These are phyloP conservation scores for Delia radicum DNA, from an alignment of 1,140 invertebrate species.

Conservation along the genomic window DNA sequence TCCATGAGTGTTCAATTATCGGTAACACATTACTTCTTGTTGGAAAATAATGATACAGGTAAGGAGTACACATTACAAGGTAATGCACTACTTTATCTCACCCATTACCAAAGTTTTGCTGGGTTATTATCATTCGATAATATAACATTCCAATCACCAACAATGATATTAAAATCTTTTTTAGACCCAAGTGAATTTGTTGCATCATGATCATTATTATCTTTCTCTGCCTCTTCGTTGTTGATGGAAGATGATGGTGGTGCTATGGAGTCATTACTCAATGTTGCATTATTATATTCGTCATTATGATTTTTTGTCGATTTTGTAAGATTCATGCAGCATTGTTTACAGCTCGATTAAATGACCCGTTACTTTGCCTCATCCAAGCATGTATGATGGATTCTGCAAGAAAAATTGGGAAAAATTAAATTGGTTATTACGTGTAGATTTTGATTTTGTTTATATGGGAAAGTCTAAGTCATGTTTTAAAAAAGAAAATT, in stretches of 20 bases:
- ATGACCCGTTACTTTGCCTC: constrained; percentile 50
- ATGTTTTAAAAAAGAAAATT: too few species aligned
- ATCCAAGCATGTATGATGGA: constrained; percentile 54
- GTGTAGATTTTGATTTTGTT: too few species aligned
- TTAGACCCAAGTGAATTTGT: constrained; percentile 19
- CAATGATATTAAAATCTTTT: constrained; percentile 61
- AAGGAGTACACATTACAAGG: too few species aligned
- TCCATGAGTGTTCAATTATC: too few species aligned
- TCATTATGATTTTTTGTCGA: neutral
- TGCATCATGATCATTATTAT: neutral
- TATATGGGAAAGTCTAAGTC: too few species aligned
- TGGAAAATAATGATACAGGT: too few species aligned
- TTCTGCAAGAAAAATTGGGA: constrained; percentile 44
- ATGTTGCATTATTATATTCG: neutral
- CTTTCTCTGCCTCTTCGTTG: too few species aligned
- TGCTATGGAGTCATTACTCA: neutral
- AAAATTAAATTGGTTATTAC: too few species aligned
- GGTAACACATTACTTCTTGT: too few species aligned
- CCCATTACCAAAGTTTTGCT: too few species aligned
- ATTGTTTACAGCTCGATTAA: constrained; percentile 47
- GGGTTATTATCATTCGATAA: constrained; percentile 52
- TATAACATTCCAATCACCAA: constrained; percentile 61
- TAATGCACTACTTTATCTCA: too few species aligned
- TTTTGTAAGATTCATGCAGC: constrained; percentile 43
- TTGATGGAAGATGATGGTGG: neutral